Percentiles rank a stretch among this genome's conserved stretches.
Conservation (phyloP, 2,888 invertebrate genomes). For the Zaprionus lineosus region DNA sequence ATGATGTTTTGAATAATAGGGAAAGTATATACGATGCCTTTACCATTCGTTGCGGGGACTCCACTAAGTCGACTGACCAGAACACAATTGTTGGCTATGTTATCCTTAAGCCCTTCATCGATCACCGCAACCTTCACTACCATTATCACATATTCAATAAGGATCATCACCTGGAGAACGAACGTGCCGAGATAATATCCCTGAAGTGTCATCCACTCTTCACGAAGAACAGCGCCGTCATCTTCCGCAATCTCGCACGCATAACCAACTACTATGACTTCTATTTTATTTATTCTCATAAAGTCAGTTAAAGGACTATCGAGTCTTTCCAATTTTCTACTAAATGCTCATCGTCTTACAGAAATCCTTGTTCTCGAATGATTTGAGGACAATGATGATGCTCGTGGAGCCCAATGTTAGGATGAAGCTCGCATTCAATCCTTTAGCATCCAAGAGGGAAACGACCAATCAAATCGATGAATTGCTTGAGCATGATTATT, state of each 20-base stretch:
- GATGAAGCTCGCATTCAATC: slow-evolving; percentile 35
- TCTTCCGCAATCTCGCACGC: slow-evolving; percentile 68
- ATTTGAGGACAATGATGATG: slow-evolving; percentile 69
- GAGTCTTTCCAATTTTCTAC: too few relatives aligned
- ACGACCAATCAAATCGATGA: neutral
- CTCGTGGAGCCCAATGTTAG: slow-evolving; percentile 62
- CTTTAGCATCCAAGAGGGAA: accelerated
- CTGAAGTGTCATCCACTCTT: slow-evolving; percentile 76
- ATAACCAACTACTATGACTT: slow-evolving; percentile 63
- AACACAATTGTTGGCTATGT: slow-evolving; percentile 75
- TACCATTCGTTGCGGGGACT: slow-evolving; percentile 75
- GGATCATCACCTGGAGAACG: slow-evolving; percentile 34
- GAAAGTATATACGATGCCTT: slow-evolving; percentile 54
- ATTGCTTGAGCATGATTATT: slow-evolving; percentile 36
- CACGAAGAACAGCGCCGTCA: slow-evolving; percentile 52
- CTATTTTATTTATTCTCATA: slow-evolving; percentile 47
- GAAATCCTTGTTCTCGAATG: slow-evolving; percentile 54
- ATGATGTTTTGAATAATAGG: slow-evolving; percentile 59
- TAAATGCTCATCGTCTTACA: neutral
- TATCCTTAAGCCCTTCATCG: slow-evolving; percentile 52
- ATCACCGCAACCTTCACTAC: slow-evolving; percentile 32
- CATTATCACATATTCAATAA: slow-evolving; percentile 52
- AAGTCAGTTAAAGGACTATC: slow-evolving; percentile 28
- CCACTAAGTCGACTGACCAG: slow-evolving; percentile 41
- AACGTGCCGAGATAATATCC: slow-evolving; percentile 63